Evolutionary conservation across 1,140 invertebrate genomes (phyloP).

Genomic region (Apis dorsata): DNA sequence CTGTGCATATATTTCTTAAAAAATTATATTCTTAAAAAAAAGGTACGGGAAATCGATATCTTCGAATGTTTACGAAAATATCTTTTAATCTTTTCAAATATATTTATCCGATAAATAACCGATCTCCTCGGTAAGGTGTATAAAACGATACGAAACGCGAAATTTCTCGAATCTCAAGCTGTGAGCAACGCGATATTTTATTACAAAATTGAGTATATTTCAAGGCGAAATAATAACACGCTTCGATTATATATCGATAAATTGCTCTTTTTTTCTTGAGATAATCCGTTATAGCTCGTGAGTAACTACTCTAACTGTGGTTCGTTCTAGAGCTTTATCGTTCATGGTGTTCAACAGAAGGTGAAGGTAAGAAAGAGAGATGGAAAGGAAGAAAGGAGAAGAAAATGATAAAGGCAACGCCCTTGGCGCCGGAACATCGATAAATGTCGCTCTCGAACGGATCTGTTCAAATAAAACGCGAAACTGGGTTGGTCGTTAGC

Average conservation of each 20-base stretch:
- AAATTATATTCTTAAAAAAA: too few relatives aligned
- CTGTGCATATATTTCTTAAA: too few relatives aligned
- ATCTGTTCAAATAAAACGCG: slow-evolving; percentile 55
- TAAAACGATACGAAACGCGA: background rate
- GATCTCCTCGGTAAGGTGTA: too few relatives aligned
- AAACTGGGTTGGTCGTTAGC: slow-evolving; percentile 56
- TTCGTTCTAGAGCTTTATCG: slow-evolving; percentile 36
- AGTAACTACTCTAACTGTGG: slow-evolving; percentile 26
- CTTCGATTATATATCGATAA: background rate
- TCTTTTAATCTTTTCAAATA: background rate
- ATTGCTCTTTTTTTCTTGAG: background rate
- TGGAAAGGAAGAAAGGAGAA: background rate
- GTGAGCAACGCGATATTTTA: background rate
- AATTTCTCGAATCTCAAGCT: background rate
- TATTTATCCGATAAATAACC: background rate
- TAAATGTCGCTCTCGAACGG: slow-evolving; percentile 60
- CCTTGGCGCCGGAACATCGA: slow-evolving; percentile 55
- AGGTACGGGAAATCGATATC: too few relatives aligned
- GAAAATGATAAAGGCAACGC: slow-evolving; percentile 55
- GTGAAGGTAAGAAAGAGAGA: background rate
- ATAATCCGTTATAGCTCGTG: slow-evolving; percentile 19
- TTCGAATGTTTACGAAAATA: too few relatives aligned
- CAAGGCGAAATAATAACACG: too few relatives aligned
- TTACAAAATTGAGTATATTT: background rate
- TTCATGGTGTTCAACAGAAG: slow-evolving; percentile 2